These are phyloP conservation scores for Hypotaenidia okinawae DNA, from an alignment of 2,797 vertebrate species.

Conservation along the genomic window DNA sequence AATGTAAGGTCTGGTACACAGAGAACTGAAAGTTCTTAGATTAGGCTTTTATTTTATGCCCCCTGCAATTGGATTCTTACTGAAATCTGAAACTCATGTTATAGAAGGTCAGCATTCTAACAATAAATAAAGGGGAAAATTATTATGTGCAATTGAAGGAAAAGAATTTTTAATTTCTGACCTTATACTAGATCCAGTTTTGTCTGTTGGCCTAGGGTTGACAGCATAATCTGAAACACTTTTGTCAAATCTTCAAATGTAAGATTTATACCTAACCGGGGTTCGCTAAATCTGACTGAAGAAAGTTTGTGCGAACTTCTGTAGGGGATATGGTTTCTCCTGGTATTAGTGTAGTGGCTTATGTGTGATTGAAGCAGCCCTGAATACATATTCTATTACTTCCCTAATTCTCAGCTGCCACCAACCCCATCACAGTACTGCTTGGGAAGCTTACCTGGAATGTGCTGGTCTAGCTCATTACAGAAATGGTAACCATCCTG, in stretches of 20 bases:
- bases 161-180: not conserved
- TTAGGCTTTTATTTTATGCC: not conserved
- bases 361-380: not conserved
- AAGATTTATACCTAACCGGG: not conserved
- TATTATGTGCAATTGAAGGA: not conserved
- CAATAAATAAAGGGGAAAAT: not conserved
- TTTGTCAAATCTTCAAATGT: not conserved
- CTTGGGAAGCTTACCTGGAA: too few relatives aligned
- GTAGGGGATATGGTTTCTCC: not conserved
- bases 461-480: not conserved
- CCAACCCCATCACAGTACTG: accelerated
- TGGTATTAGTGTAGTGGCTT: not conserved
- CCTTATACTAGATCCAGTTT: not conserved
- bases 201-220: not conserved
- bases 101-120: not conserved
- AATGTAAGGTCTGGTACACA: not conserved
- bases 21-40: not conserved
- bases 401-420: not conserved
- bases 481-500: not conserved
- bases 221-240: not conserved
- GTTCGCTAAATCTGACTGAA: not conserved
- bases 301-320: not conserved
- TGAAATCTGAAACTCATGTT: not conserved
- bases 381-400: too few relatives aligned
- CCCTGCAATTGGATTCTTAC: not conserved